A percentile compares a stretch with the other conserved stretches of the same genome.
Evolutionary conservation across 2,888 invertebrate genomes (phyloP).

Genomic region (Parnassius smintheus): DNA sequence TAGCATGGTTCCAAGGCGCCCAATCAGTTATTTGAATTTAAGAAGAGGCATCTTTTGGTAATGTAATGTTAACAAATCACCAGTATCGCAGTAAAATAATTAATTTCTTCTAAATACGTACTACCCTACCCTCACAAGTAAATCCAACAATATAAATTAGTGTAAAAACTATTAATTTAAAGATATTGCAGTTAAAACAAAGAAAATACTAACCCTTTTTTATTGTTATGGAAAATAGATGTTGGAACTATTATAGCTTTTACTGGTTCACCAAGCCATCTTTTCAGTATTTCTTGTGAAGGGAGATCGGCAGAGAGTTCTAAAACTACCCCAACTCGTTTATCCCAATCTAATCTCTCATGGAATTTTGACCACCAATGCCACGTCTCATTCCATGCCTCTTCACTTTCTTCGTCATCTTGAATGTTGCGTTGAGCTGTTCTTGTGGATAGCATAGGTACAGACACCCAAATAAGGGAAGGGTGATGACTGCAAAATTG

Average conservation of each 20-base stretch:
- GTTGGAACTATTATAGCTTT: slow-evolving; percentile 92
- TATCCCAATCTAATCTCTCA: slow-evolving; percentile 77
- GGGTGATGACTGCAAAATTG: slow-evolving; percentile 59
- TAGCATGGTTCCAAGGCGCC: too few species aligned
- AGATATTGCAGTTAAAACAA: neutral
- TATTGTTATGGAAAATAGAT: slow-evolving; percentile 92
- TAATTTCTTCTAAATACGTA: too few species aligned
- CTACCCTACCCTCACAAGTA: too few species aligned
- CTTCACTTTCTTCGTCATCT: slow-evolving; percentile 60
- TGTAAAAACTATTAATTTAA: too few species aligned
- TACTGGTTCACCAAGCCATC: slow-evolving; percentile 98
- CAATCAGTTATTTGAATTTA: too few species aligned
- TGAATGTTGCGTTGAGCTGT: slow-evolving; percentile 47
- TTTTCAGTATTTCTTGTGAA: slow-evolving; percentile 83
- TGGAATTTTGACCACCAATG: slow-evolving; percentile 90
- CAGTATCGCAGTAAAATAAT: too few species aligned
- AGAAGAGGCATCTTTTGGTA: too few species aligned
- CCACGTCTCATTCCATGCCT: slow-evolving; percentile 85
- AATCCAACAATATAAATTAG: too few species aligned
- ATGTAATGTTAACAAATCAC: too few species aligned
- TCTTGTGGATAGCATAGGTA: slow-evolving; percentile 81
- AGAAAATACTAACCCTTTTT: slow-evolving; percentile 87
- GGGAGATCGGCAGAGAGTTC: slow-evolving; percentile 92
- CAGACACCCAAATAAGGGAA: slow-evolving; percentile 84
- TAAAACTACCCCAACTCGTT: slow-evolving; percentile 86